Base-by-base conservation (phyloP, 2,113 vertebrate genomes). In the Eurypyga helias region DNA sequence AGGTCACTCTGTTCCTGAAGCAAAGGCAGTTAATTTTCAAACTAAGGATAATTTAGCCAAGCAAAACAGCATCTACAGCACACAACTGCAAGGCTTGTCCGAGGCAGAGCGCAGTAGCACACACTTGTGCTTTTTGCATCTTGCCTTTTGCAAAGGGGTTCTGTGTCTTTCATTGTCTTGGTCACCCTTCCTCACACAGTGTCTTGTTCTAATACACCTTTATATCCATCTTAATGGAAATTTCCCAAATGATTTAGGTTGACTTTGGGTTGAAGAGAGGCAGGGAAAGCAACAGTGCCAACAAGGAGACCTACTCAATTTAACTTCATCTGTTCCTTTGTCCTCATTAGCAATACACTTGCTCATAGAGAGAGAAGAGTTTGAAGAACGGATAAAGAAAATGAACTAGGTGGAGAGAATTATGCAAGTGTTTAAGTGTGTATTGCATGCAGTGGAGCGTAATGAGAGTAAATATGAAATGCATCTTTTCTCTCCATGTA, bases 391-490 rank as follows among this genome's bases (percentile, higher is more conserved):
- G 36, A 45, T 91, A 92, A 83, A 73, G n/a, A 51, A 73, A 92
- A 82, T 46, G 12, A 89, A 66, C 3, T 49, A 38, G 31, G 66
- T 76, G 51, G 89, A 87, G 89, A 93, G 29, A 94, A 43, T 79
- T 72, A 41, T 18, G 46, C 33, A 54, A 9, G 17, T 43, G 69
- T 93, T 80, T 26, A 45, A 83, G 33, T 17, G 54, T 9, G 11
- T 12, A 10, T 52, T 2, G 1, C 0, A 0, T 36, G 65, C 33
- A 76, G 2, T n/a, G 48, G 17, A 46, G 15, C 38, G 7, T 23
- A 71, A 70, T 51, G 45, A 48, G 86, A 84, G 48, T 29, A 67
- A 90, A 87, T 13, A 46, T 0, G 0, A 62, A 91, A 66, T 38
- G 34, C 18, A 48, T 41, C 16, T 94, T 46, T 87, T 43, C 31